A percentile compares a stretch with the other conserved stretches of the same genome.
These are phyloP conservation scores for Podarcis cretensis DNA, from an alignment of 2,113 vertebrate genomes.

Conservation along the genomic window DNA sequence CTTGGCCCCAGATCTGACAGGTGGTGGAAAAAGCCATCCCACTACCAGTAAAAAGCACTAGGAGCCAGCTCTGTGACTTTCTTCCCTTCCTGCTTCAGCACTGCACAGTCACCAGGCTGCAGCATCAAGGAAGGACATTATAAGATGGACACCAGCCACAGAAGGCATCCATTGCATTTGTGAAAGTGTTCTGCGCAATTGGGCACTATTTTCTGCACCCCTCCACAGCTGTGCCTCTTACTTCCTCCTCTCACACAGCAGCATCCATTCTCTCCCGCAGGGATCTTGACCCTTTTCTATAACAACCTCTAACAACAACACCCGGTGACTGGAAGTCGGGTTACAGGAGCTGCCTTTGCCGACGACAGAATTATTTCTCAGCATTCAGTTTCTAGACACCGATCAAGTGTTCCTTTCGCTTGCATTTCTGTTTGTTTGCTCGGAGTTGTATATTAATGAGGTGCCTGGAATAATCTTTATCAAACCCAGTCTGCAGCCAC, in stretches of 20 bases:
- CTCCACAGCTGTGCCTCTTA: not conserved
- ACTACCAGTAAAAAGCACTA: not conserved
- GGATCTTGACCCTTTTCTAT: not conserved
- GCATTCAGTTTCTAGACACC: not conserved
- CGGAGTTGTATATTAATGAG: slow-evolving; percentile 2
- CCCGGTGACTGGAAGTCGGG: not conserved
- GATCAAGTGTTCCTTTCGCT: not conserved
- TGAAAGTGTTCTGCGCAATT: not conserved
- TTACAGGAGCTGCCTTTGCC: not conserved
- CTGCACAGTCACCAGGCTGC: not conserved
- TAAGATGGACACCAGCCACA: not conserved
- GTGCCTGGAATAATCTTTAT: not conserved
- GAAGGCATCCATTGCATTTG: not conserved
- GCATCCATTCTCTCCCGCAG: not conserved
- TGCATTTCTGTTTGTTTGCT: slow-evolving; percentile 5
- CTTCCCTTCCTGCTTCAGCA: not conserved
- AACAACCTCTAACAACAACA: not conserved
- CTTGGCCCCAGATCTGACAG: not conserved
- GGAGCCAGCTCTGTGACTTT: not conserved
- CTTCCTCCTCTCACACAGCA: not conserved
- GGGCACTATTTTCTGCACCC: not conserved
- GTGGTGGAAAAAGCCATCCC: not conserved
- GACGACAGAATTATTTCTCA: not conserved
- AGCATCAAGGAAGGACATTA: not conserved
- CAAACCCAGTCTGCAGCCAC: not conserved